Percentiles rank a stretch among this genome's conserved stretches.
phyloP scores from a whole-genome alignment of 2,888 invertebrate species.

The Tethea ocularis region DNA sequence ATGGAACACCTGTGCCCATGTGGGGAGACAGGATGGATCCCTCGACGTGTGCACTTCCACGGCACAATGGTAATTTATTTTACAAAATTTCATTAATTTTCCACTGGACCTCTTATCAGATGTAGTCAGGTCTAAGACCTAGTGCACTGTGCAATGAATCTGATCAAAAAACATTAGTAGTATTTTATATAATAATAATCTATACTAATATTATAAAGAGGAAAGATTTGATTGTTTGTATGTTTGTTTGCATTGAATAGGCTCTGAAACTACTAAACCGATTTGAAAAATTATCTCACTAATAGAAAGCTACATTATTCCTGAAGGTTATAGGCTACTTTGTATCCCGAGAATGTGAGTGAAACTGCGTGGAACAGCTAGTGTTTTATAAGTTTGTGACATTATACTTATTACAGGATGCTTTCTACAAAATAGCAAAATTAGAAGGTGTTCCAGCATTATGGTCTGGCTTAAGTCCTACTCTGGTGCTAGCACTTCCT shows the following conservation, averaged over 20 bases:
- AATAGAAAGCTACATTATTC: no score
- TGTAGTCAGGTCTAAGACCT: no score
- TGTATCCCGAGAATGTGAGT: no score
- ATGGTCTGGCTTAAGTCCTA: conserved; percentile 99
- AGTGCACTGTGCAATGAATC: background rate
- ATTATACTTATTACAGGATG: conserved; percentile 88
- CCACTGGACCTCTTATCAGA: no score
- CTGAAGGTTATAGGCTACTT: no score
- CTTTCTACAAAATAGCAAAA: conserved; percentile 95
- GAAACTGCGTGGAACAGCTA: no score
- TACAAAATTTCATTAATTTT: background rate
- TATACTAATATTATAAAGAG: no score
- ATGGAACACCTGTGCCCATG: conserved; percentile 99
- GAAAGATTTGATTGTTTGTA: no score
- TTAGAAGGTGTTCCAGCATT: conserved; percentile 94
- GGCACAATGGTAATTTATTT: conserved; percentile 86
- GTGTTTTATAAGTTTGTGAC: background rate
- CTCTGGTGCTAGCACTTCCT: conserved; percentile 96
- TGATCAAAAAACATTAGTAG: background rate
- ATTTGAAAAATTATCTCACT: no score
- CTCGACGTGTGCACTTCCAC: conserved; percentile 88
- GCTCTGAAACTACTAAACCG: no score
- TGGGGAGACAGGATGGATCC: conserved; percentile 86
- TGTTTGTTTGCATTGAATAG: no score
- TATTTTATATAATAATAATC: no score